Evolutionary conservation across 1,140 invertebrate genomes (phyloP), one percentile per base, ranked within the genome.

Genomic region (Charaxes varanes): DNA sequence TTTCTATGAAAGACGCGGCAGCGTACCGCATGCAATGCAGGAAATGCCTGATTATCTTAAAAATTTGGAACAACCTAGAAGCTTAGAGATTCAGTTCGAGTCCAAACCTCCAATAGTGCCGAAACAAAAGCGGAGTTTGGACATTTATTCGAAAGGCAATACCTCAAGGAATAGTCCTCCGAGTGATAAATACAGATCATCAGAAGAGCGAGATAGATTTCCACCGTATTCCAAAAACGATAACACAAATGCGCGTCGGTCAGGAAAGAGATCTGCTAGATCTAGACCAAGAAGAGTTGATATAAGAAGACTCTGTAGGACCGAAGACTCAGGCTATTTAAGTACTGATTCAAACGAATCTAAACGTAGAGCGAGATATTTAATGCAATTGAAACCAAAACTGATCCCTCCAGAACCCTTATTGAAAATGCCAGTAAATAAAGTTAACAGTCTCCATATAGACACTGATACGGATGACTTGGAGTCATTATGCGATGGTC

Each of bases 271-370:
- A 22, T 83, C 81, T 6, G 53, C 66, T 3, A 53, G 78, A 44
- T 70, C 72, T 4, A 67, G 84, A 58, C 71, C 68, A 6, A 64
- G 79, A 45, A 50, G 72, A 45, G 67, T 76, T 4, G 78, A 85
- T 45, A 53, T 76, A 16, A 85, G 65, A 41, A 85, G 76, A 53
- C 41, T 78, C 2, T 71, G 72, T 33, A 71, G 70, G 53, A 86
- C 86, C 2, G 87, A 88, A 74, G 88, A 89, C 54, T 90, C 90
- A 2, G 90, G 90, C 1, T 92, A 92, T 52, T 70, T 92, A 10
- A 92, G 90, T 46, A 89, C 89, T 0, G 90, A 91, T 59, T 91
- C 90, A 0, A 90, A 88, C 34, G 87, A 88, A 49, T 86, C 83
- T 0, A 83, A 80, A 62, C 54, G 70, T 17, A 63, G 74, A 58